Evolutionary conservation across 2,113 vertebrate genomes (phyloP).

Genomic region (Microcebus tavaratra): DNA sequence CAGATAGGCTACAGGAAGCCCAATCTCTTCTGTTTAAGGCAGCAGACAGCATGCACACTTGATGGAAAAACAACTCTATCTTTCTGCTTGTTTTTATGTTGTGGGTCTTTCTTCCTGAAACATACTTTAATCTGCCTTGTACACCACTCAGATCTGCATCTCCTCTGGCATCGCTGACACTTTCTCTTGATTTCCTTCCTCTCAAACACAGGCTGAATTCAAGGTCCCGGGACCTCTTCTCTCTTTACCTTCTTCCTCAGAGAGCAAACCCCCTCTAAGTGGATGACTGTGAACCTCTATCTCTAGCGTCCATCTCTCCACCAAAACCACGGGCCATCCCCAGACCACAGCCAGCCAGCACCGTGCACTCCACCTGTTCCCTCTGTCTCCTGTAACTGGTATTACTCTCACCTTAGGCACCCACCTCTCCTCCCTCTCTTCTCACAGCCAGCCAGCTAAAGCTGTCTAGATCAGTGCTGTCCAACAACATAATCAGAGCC

Average conservation of each 20-base stretch:
- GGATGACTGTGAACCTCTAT: not conserved
- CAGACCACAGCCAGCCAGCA: too few relatives aligned
- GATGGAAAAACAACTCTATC: rapidly evolving
- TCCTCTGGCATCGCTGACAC: too few relatives aligned
- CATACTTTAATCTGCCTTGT: not conserved
- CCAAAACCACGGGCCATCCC: not conserved
- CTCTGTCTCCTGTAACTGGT: too few relatives aligned
- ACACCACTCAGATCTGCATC: rapidly evolving
- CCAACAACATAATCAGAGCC: not conserved
- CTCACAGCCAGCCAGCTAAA: not conserved
- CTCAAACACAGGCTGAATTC: not conserved
- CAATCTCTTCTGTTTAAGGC: rapidly evolving
- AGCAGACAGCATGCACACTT: rapidly evolving
- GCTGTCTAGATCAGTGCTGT: not conserved
- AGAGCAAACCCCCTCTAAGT: not conserved
- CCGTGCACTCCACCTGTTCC: not conserved
- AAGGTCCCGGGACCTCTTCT: not conserved
- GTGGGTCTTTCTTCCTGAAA: not conserved
- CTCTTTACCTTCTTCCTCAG: not conserved
- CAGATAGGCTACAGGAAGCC: not conserved
- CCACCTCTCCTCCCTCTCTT: not conserved
- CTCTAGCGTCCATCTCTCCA: not conserved
- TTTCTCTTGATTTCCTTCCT: not conserved
- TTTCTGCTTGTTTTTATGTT: not conserved
- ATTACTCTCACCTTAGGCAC: not conserved